Conservation (phyloP, 2,113 vertebrate genomes). For the Falcunculus frontatus region DNA sequence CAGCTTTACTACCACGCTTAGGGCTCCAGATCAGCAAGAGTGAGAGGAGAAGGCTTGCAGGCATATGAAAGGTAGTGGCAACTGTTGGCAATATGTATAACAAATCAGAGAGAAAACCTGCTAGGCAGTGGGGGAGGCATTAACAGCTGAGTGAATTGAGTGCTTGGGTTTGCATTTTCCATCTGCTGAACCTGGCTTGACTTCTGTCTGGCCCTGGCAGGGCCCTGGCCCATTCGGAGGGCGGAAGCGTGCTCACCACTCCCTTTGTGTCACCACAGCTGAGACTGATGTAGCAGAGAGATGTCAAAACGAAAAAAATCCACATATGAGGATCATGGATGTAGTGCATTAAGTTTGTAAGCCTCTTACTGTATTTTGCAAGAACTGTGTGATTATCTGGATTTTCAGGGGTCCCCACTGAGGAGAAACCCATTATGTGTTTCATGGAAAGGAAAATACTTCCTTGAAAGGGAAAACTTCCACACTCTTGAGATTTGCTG, state of each 20-base stretch:
- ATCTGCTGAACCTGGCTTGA: background rate
- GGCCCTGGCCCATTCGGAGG: background rate
- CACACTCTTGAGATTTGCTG: background rate
- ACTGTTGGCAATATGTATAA: background rate
- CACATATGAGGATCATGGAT: background rate
- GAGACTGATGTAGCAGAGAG: background rate
- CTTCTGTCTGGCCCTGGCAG: background rate
- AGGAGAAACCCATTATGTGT: background rate
- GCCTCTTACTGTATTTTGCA: background rate
- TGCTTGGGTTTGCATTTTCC: background rate
- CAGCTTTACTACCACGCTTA: background rate
- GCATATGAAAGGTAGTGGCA: background rate
- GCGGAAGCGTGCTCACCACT: accelerated
- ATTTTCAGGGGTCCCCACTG: background rate
- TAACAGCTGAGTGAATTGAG: background rate
- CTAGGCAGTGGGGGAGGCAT: background rate
- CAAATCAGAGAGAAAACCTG: background rate
- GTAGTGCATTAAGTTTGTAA: background rate
- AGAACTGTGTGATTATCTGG: background rate
- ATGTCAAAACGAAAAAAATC: background rate
- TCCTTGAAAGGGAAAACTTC: background rate
- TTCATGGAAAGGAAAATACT: background rate
- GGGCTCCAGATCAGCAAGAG: background rate
- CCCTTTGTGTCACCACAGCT: accelerated
- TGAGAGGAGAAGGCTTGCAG: background rate